Conservation (phyloP, 1,140 invertebrate species). For the Eciton burchellii region DNA sequence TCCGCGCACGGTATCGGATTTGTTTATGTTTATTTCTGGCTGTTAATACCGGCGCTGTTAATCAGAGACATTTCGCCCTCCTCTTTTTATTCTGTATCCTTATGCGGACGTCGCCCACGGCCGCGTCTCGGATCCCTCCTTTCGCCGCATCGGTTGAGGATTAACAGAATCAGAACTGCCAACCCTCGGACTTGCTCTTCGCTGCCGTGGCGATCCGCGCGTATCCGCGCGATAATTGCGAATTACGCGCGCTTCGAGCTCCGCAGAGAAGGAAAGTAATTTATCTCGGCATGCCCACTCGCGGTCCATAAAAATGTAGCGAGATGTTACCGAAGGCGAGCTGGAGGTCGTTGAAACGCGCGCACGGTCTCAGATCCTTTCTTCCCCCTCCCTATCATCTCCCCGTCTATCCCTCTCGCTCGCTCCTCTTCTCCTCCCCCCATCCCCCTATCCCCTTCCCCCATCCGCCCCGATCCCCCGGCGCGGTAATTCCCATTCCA, state of each 20-base stretch:
- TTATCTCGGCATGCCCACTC: conserved; percentile 60
- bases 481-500: conserved; percentile 71
- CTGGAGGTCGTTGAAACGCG: conserved; percentile 66
- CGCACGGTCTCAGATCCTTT: conserved; percentile 53
- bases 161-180: conserved; percentile 61
- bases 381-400: conserved; percentile 22
- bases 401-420: conserved; percentile 18
- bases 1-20: conserved; percentile 17
- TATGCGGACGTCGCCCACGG: conserved; percentile 7
- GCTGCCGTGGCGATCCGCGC: conserved; percentile 36
- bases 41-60: conserved; percentile 13
- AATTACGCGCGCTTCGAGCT: conserved; percentile 56
- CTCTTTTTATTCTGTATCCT: conserved; percentile 22
- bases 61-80: background rate
- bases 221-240: conserved; percentile 61
- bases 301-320: conserved; percentile 57
- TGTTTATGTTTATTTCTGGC: conserved; percentile 45
- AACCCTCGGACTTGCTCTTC: conserved; percentile 56
- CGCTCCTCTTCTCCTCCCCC: conserved; percentile 40
- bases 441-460: conserved; percentile 36
- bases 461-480: conserved; percentile 43
- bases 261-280: conserved; percentile 56
- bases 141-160: conserved; percentile 42
- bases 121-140: conserved; percentile 10
- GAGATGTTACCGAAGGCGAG: conserved; percentile 55